Evolutionary conservation across 2,888 invertebrate species (phyloP).

Genomic region (Polydrusus pterygomalis): DNA sequence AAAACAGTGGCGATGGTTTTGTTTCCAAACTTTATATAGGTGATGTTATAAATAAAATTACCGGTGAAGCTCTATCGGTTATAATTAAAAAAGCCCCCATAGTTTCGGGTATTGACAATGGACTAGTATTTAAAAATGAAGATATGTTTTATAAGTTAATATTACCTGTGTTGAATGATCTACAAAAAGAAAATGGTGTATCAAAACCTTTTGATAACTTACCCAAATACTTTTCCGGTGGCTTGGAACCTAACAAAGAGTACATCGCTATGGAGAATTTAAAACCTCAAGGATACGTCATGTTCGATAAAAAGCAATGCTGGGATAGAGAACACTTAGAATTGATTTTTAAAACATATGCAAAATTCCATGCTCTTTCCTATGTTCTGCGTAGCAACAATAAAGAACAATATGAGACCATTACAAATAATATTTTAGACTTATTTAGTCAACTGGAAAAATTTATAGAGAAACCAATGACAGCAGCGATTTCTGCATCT

Average conservation of each 20-base stretch:
- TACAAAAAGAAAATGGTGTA: background rate
- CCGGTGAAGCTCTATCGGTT: background rate
- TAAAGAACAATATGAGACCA: background rate
- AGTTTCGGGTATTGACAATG: background rate
- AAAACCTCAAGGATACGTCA: background rate
- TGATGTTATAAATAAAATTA: background rate
- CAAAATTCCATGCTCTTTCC: background rate
- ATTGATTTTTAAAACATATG: constrained; percentile 1
- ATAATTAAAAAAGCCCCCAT: background rate
- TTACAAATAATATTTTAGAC: background rate
- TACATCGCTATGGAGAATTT: background rate
- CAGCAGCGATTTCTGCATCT: background rate
- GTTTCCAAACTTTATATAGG: background rate
- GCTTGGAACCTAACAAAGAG: background rate
- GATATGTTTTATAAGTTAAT: background rate
- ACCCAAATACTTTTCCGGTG: background rate
- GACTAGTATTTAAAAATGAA: background rate
- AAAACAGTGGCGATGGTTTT: background rate
- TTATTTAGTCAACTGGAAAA: background rate
- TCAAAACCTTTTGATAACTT: background rate
- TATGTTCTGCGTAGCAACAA: background rate
- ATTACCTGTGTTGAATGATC: background rate
- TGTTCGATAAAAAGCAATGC: background rate
- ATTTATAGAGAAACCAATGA: background rate
- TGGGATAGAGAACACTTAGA: constrained; percentile 1